Evolutionary conservation across 2,888 invertebrate species (phyloP).

Genomic region (Tetragnatha montana): DNA sequence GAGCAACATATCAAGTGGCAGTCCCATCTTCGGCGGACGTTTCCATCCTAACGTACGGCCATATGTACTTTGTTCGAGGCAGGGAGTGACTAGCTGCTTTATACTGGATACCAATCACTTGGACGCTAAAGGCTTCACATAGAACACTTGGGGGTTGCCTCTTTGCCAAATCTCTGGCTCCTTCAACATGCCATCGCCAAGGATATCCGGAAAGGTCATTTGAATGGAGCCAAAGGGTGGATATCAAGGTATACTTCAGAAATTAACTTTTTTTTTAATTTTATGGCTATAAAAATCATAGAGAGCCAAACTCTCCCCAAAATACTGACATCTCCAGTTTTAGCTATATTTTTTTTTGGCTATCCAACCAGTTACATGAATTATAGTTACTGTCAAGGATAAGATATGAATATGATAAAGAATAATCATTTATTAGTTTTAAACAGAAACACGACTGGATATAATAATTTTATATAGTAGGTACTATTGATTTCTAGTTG

Average conservation of each 20-base stretch:
- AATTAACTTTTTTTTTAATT: neutral
- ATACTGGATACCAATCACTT: slow-evolving; percentile 64
- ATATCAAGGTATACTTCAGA: neutral
- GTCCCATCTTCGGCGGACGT: slow-evolving; percentile 47
- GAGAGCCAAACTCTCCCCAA: no score
- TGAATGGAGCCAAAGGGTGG: neutral
- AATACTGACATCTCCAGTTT: neutral
- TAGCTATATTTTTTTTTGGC: neutral
- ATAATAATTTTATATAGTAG: no score
- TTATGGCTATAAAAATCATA: no score
- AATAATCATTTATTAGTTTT: no score
- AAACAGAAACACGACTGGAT: no score
- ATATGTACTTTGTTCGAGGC: slow-evolving; percentile 56
- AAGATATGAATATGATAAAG: no score
- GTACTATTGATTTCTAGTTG: no score
- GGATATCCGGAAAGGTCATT: neutral
- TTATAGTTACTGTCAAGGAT: no score
- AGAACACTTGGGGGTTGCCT: slow-evolving; percentile 56
- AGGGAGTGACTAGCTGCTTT: slow-evolving; percentile 58
- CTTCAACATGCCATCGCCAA: slow-evolving; percentile 27
- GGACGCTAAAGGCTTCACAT: slow-evolving; percentile 61
- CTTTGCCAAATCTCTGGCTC: slow-evolving; percentile 1
- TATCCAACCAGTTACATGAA: no score
- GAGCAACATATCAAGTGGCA: slow-evolving; percentile 61
- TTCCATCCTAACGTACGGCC: slow-evolving; percentile 44